These are phyloP conservation scores for Psittacula echo DNA, from an alignment of 2,797 vertebrate genomes.

Conservation along the genomic window DNA sequence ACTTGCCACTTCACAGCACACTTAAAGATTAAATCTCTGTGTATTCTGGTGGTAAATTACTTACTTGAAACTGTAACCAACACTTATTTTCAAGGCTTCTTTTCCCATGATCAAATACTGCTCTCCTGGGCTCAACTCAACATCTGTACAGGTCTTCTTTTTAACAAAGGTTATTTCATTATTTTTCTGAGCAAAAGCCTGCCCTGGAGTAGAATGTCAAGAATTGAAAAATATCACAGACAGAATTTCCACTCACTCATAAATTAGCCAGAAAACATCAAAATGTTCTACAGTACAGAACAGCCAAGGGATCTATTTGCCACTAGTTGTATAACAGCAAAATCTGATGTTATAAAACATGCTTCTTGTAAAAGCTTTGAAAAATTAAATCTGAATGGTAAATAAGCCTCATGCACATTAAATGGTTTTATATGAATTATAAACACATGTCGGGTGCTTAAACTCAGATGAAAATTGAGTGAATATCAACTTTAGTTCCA, in stretches of 20 bases:
- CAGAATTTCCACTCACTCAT: neutral
- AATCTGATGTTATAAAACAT: neutral
- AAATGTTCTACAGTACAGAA: neutral
- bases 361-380: neutral
- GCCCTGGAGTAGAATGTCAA: conserved; percentile 69
- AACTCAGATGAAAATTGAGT: neutral
- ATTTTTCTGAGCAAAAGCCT: conserved; percentile 72
- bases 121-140: conserved; percentile 75
- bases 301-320: neutral
- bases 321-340: neutral
- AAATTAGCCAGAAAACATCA: neutral
- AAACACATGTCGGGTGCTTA: neutral
- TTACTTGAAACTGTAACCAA: conserved; percentile 75
- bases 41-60: neutral
- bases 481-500: neutral
- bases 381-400: neutral
- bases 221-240: neutral
- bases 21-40: neutral
- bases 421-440: neutral
- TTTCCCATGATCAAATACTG: conserved; percentile 90
- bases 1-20: neutral
- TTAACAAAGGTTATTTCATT: conserved; percentile 85
- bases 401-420: neutral
- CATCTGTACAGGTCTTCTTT: conserved; percentile 82
- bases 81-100: conserved; percentile 81